phyloP scores from a whole-genome alignment of 2,113 vertebrate species.

The Camelus bactrianus region DNA sequence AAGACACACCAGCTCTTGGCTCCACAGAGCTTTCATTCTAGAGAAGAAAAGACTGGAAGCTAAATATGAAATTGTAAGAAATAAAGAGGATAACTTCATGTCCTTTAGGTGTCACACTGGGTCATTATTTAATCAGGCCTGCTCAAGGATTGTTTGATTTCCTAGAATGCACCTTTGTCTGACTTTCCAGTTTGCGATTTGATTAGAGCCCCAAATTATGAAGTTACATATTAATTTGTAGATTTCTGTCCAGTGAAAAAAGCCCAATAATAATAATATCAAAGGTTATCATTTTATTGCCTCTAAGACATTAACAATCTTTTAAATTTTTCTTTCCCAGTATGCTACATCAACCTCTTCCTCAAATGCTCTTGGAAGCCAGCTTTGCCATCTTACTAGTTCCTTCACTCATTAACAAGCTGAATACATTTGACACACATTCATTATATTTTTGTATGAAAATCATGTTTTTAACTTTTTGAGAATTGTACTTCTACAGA shows the following conservation, averaged over 20 bases:
- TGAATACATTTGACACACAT: not conserved
- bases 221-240: constrained; percentile 32
- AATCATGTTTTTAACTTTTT: not conserved
- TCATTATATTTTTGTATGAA: not conserved
- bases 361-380: not conserved
- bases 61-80: not conserved
- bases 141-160: not conserved
- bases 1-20: not conserved
- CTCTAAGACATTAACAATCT: not conserved
- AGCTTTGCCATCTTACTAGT: not conserved
- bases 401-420: not conserved
- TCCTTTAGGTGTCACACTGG: not conserved
- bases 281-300: not conserved
- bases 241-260: not conserved
- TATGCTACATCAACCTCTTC: not conserved
- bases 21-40: not conserved
- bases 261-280: not conserved
- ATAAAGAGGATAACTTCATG: not conserved
- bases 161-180: constrained; percentile 7
- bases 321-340: not conserved
- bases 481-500: not conserved
- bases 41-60: not conserved
- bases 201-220: not conserved
- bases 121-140: not conserved
- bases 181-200: constrained; percentile 36